Conservation (phyloP, 2,113 vertebrate species). For the Heloderma charlesbogerti region DNA sequence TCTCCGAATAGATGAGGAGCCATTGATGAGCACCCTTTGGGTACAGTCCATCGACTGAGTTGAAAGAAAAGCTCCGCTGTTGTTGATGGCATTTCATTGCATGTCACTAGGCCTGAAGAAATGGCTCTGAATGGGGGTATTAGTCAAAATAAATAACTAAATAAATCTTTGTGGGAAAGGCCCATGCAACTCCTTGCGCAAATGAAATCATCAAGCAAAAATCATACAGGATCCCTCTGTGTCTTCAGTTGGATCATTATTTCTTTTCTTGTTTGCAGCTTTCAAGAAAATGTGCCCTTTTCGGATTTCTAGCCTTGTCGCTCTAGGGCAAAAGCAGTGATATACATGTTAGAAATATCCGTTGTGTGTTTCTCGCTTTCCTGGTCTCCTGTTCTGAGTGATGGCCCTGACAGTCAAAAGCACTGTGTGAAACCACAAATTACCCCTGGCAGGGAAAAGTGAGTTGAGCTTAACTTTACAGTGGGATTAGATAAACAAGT, state of each 20-base stretch:
- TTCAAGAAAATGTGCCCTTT: conserved; percentile 59
- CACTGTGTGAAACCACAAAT: conserved; percentile 76
- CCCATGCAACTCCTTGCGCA: too few relatives aligned
- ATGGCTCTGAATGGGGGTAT: not conserved
- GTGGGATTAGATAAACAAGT: conserved; percentile 77
- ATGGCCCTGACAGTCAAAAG: conserved; percentile 73
- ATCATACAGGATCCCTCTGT: conserved; percentile 42
- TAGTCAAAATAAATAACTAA: not conserved
- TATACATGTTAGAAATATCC: conserved; percentile 63
- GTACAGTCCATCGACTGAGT: not conserved
- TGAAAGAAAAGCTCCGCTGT: too few relatives aligned
- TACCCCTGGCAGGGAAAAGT: conserved; percentile 78
- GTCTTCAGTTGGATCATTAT: conserved; percentile 68
- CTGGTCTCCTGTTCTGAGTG: conserved; percentile 66
- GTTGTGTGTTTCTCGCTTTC: conserved; percentile 27
- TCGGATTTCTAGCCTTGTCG: conserved; percentile 32
- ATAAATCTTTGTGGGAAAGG: too few relatives aligned
- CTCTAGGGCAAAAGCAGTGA: conserved; percentile 9
- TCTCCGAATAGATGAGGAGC: not conserved
- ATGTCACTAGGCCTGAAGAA: not conserved
- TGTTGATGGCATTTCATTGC: not conserved
- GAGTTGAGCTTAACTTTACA: conserved; percentile 75
- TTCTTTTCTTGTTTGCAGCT: conserved; percentile 5
- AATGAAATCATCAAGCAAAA: conserved; percentile 24
- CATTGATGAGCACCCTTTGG: not conserved